Conservation (phyloP, 2,888 invertebrate genomes). For the Temnothorax ravouxi region DNA sequence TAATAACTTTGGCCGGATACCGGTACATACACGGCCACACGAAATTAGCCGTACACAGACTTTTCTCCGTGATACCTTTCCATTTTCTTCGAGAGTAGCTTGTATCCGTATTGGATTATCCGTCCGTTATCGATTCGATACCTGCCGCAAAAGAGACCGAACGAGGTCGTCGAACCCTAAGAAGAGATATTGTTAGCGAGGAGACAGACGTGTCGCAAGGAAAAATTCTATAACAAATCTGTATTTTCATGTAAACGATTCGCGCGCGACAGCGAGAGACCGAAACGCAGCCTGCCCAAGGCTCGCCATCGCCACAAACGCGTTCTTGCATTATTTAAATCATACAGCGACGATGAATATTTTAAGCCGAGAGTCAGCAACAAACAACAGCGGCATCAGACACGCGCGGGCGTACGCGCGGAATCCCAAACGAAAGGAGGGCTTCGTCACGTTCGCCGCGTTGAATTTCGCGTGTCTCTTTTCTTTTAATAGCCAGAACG, state of each 20-base stretch:
- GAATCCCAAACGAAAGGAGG: conserved; percentile 38
- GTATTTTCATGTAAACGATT: background rate
- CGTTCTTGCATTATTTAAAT: conserved; percentile 53
- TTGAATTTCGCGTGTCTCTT: conserved; percentile 38
- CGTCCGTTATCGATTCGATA: conserved; percentile 49
- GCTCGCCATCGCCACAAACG: background rate
- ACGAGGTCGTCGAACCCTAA: conserved; percentile 28
- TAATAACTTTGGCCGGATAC: conserved; percentile 67
- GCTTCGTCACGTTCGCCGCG: conserved; percentile 30
- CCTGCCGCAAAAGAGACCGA: conserved; percentile 22
- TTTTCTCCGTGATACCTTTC: conserved; percentile 33
- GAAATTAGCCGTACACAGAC: conserved; percentile 60
- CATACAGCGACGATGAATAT: conserved; percentile 45
- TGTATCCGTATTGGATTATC: conserved; percentile 52
- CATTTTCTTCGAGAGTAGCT: conserved; percentile 15
- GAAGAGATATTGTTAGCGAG: background rate
- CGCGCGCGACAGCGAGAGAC: conserved; percentile 13
- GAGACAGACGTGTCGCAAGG: no score
- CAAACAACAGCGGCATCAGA: conserved; percentile 39
- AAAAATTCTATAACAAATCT: conserved; percentile 19
- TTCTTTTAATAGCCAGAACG: conserved; percentile 54
- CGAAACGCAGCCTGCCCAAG: background rate
- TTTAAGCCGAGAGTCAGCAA: conserved; percentile 37
- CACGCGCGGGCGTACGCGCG: background rate
- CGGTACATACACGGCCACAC: conserved; percentile 20